Base-by-base conservation (phyloP, 2,113 vertebrate genomes). In the Petromus typicus region DNA sequence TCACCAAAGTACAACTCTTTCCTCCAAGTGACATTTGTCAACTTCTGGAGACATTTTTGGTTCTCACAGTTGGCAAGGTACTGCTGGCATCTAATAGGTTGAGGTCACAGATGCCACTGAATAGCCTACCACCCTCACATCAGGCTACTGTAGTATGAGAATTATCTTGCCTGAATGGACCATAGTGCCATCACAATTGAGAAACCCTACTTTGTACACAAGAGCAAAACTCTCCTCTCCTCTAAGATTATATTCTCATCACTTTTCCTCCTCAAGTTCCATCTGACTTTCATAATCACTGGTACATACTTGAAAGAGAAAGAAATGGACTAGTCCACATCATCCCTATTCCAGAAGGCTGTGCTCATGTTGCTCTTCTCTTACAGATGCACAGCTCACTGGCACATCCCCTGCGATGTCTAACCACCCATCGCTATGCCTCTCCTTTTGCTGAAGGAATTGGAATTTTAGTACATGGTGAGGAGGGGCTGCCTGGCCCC, bases 41-140 rank as follows among this genome's bases (percentile, higher is more conserved):
- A 86, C 18, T 43, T 87, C 56, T 54, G 27, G 63, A 90, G 83
- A 79, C 40, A 73, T 25, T 59, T 86, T 86, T 82, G 67, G 14
- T 81, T 76, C 32, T 83, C 73, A 89, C 25, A 45, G 18, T 8
- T 81, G 66, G 43, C 40, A 48, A 89, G 18, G 45, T 76, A 43
- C 80, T 94, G 30, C 66, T 86, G 88, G 66, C 63, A 86, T 86
- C 88, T 86, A 94, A 67, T 89, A 61, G 89, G 40, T 86, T 54
- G 80, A 89, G 20, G 14, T 61, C 37, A 84, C 57, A 66, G 67
- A 75, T 78, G 40, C 64, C 81, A 27, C 73, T 75, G 22, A 89
- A 40, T 37, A 34, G 66, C 14, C 10, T 34, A 45, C 34, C 54
- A 56, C 23, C 7, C 34, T 37, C 5, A 45, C 3, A 13, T 63